Base-by-base conservation (phyloP, 2,888 invertebrate genomes). In the Limenitis camilla region DNA sequence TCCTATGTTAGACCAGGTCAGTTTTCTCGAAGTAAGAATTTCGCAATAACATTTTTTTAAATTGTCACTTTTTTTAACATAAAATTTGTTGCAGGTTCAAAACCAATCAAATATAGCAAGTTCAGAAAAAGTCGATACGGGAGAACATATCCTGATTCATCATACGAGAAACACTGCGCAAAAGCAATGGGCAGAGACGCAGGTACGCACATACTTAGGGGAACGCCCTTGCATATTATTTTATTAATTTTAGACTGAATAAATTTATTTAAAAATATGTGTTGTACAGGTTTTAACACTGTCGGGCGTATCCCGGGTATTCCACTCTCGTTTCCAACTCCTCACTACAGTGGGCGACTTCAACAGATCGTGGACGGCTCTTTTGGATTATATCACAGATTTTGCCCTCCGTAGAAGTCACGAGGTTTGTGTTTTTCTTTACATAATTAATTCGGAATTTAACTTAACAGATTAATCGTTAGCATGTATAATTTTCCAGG, bases 121-220 rank as follows among this genome's bases (percentile, higher is more conserved):
- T 61, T 92, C 89, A 10, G 92, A 92, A 67, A 95, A 94, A 72
- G 96, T 96, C 43, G 96, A 96, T 70, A 93, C 95, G 0, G 96
- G 96, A 40, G 96, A 94, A 53, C 97, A 97, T 72, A 97, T 99
- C 62, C 89, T 99, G 5, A 98, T 99, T 66, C 99, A 99, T 80
- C 99, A 99, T 81, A 96, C 98, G 1, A 90, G 99, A 53, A 99
- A 99, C 78, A 99, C 99, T 0, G 98, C 98, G 43, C 97, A 98
- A 79, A 99, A 99, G 69, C 99, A 99, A 72, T 99, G 98, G 98
- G 97, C 98, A 0, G 98, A 99, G 82, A 99, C 99, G 0, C 96
- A 97, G 89, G 94, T 92, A 63, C 43, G 27, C 19, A 19, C 19
- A 19, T 19, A 19, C 33, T 33, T 1, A 33, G 33, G 7, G 2